Evolutionary conservation across 2,888 invertebrate genomes (phyloP), one percentile per base, ranked within the genome.

Genomic region (Scelioninae gen. 1): DNA sequence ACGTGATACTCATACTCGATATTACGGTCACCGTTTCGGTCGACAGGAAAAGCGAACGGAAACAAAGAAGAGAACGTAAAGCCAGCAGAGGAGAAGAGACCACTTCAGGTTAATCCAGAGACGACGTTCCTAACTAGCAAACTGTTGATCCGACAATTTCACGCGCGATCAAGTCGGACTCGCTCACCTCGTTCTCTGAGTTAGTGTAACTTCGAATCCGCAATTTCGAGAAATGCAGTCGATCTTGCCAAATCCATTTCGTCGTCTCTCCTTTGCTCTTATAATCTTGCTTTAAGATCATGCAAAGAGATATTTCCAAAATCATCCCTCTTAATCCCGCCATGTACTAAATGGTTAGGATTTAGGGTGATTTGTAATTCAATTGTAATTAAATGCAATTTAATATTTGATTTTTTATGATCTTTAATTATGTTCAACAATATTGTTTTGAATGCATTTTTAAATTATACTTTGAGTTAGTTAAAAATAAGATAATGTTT

Each of bases 141-240:
- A 87, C 86, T 86, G 85, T 88, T 87, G 87, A 88, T 88, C 84
- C 85, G 82, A 78, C 83, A 84, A 87, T 86, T 85, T 87, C 83
- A 85, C 82, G 86, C 85, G 71, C 86, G 85, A 87, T 87, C 86
- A 85, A 84, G 56, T 83, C 63, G 74, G 75, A 78, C 76, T 84
- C 79, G 69, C 81, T 85, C 81, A 76, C 71, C 74, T 81, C 77
- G 56, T 85, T 78, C 43, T 58, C 74, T 55, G 58, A 69, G 74
- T 75, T 69, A 72, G 81, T 51, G 69, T 60, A 75, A 77, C 81
- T 74, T 60, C 56, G 56, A 79, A 83, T 82, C 74, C 49, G 74
- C 68, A 82, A 68, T 74, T 78, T 79, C 69, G 65, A 82, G 71
- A 56, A 79, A 72, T 63, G 66, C 78, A 69, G 66, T 51, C 65